Evolutionary conservation across 2,113 vertebrate genomes (phyloP), one percentile per base, ranked within the genome.

Genomic region (Microtus richardsoni): DNA sequence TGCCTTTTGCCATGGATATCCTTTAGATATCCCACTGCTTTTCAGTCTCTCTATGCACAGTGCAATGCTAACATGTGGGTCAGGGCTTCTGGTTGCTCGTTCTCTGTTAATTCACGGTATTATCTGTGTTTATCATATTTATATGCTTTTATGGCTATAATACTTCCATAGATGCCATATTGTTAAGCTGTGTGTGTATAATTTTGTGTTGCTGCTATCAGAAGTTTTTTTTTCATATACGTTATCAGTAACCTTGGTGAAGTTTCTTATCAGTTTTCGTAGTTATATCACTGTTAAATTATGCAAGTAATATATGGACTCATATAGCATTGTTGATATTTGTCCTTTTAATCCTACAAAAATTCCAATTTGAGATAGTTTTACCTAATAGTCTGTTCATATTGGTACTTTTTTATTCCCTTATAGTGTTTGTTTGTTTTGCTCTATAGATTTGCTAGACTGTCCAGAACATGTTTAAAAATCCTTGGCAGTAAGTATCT

Each of bases 111-210:
- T 36, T 91, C 28, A 28, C 16, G 3, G 66, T 26, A 19, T 89
- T 6, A 1, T 74, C 39, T 88, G 39, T 88, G 41, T 71, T 58
- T 87, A 77, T 79, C 89, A 52, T 3, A 84, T 28, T 83, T 62
- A 79, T 54, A 84, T 92, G 88, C 85, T 93, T 86, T 92, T 58
- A 41, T 73, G 68, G 68, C 82, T 95, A 5, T 39, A 11, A 68
- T 74, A 21, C 22, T 91, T 80, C 62, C 54, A 7, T 95, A 33
- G 52, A 39, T 64, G 47, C 26, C 36, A 14, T 16, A 47, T 80
- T 36, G 4, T 54, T 77, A 19, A 41, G 9, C 49, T 92, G 0
- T 78, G 52, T 73, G 90, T 77, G 88, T 84, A 66, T 44, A 94
- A 54, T 58, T 88, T 30, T 6, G 3, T 79, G 74, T 92, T 58